Conservation (phyloP, 2,888 invertebrate species). For the Luffia ferchaultella region DNA sequence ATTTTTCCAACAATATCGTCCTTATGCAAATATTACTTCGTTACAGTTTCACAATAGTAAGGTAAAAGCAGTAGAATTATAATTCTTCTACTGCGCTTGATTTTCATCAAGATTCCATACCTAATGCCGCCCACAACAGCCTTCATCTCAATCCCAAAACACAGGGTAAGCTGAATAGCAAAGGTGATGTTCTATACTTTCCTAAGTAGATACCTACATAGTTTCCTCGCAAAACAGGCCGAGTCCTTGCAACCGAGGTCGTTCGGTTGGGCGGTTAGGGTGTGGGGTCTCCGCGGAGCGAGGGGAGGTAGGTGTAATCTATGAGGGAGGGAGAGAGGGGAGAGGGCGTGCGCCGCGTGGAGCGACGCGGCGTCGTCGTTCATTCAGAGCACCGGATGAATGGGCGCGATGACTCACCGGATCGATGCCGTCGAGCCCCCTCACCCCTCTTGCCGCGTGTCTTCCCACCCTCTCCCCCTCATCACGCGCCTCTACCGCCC, state of each 20-base stretch:
- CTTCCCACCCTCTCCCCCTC: not conserved
- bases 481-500: not conserved
- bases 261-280: not conserved
- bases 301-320: too few species aligned
- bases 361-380: conserved; percentile 39
- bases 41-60: too few species aligned
- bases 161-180: too few species aligned
- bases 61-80: too few species aligned
- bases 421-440: conserved; percentile 39
- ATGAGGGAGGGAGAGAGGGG: conserved; percentile 15
- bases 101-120: too few species aligned
- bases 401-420: conserved; percentile 58
- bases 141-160: too few species aligned
- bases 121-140: too few species aligned
- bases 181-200: too few species aligned
- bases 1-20: too few species aligned
- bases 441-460: conserved; percentile 11
- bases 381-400: conserved; percentile 63
- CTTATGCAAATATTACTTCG: too few species aligned
- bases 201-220: not conserved
- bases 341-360: conserved; percentile 32
- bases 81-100: too few species aligned
- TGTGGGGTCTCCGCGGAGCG: too few species aligned
- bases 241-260: not conserved
- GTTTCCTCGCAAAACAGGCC: not conserved